Percentiles rank a stretch among this genome's conserved stretches.
These are phyloP conservation scores for Leucophenga varia DNA, from an alignment of 1,140 invertebrate genomes.

Conservation along the genomic window DNA sequence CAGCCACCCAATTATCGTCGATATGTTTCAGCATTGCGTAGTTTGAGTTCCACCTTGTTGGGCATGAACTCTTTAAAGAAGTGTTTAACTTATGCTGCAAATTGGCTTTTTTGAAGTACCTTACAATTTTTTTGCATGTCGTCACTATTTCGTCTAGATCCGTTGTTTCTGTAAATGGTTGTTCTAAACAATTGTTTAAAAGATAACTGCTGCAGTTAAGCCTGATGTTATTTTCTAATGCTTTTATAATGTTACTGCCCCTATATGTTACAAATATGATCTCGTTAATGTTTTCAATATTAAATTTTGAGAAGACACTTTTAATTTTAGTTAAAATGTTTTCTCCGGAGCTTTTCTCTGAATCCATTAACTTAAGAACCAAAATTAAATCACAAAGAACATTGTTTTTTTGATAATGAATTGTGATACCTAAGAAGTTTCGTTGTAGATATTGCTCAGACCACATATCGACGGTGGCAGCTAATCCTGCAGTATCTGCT, in stretches of 20 bases:
- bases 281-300: constrained; percentile 18
- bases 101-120: too few relatives aligned
- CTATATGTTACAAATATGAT: constrained; percentile 20
- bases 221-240: constrained; percentile 20
- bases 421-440: constrained; percentile 12
- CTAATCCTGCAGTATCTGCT: too few relatives aligned
- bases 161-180: too few relatives aligned
- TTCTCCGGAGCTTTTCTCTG: constrained; percentile 13
- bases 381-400: constrained; percentile 18
- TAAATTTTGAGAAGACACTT: constrained; percentile 17
- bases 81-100: too few relatives aligned
- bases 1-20: too few relatives aligned
- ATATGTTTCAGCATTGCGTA: too few relatives aligned
- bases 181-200: constrained; percentile 10
- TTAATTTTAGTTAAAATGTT: constrained; percentile 17
- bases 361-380: constrained; percentile 11
- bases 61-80: too few relatives aligned
- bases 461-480: too few relatives aligned
- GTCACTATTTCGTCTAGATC: too few relatives aligned
- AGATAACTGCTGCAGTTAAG: constrained; percentile 20
- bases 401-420: constrained; percentile 14
- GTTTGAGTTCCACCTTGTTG: too few relatives aligned
- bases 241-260: constrained; percentile 21
- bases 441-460: constrained; percentile 12
- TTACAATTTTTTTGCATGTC: too few relatives aligned